These are phyloP conservation scores for Mimas tiliae DNA, from an alignment of 2,888 invertebrate species.

Conservation along the genomic window DNA sequence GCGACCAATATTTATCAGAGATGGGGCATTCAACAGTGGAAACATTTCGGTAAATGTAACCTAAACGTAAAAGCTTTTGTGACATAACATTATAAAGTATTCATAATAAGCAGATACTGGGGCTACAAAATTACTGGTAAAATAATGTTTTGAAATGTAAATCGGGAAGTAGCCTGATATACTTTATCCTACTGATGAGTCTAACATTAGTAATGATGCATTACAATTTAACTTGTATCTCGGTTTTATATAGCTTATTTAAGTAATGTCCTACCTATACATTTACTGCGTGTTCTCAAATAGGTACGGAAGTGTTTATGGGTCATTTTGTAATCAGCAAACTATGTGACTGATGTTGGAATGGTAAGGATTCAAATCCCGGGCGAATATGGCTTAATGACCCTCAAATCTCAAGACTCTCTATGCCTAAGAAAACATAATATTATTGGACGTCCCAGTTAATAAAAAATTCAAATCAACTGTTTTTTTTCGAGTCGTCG, in stretches of 20 bases:
- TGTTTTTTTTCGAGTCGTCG: no score
- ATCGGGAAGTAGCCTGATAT: constrained; percentile 3
- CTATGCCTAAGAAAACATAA: no score
- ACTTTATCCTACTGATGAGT: constrained; percentile 3
- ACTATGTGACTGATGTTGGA: no score
- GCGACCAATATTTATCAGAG: constrained; percentile 55
- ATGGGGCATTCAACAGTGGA: constrained; percentile 38
- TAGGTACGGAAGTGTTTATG: no score
- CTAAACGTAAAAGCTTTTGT: constrained; percentile 37
- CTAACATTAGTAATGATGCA: background rate
- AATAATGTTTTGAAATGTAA: constrained; percentile 7
- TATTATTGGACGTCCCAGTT: no score
- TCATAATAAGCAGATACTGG: constrained; percentile 19
- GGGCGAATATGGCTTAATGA: no score
- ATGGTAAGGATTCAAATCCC: no score
- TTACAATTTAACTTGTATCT: background rate
- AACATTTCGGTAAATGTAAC: constrained; percentile 45
- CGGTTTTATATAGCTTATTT: background rate
- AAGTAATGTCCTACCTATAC: background rate
- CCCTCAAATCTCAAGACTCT: no score
- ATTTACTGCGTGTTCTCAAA: background rate
- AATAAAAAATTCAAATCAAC: no score
- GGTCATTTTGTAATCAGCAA: no score
- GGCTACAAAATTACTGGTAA: constrained; percentile 7
- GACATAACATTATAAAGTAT: constrained; percentile 18